Evolutionary conservation across 2,113 vertebrate species (phyloP).

Genomic region (Petaurus breviceps): DNA sequence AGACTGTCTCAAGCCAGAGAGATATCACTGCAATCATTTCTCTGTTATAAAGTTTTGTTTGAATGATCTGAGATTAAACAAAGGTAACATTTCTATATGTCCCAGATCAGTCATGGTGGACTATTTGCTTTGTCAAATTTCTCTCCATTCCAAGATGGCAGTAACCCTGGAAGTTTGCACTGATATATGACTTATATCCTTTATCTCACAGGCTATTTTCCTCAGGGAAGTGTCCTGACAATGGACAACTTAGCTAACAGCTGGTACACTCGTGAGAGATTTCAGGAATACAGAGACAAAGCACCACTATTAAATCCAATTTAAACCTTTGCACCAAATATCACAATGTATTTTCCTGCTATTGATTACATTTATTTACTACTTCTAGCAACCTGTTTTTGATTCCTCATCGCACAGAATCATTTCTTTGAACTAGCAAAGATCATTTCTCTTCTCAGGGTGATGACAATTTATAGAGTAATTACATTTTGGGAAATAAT

Average conservation of each 20-base stretch:
- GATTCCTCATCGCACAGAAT: neutral
- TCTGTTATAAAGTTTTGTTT: constrained; percentile 43
- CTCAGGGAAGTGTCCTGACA: neutral
- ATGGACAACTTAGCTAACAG: neutral
- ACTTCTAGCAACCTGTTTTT: neutral
- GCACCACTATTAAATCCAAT: neutral
- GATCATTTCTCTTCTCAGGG: neutral
- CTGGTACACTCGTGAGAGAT: neutral
- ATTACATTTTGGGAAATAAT: neutral
- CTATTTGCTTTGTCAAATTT: neutral
- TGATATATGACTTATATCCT: neutral
- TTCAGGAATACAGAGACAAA: neutral
- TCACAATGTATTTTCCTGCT: neutral
- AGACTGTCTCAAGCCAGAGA: neutral
- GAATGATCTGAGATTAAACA: constrained; percentile 24
- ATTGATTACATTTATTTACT: neutral
- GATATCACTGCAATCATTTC: neutral
- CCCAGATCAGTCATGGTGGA: neutral
- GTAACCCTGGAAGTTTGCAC: constrained; percentile 23
- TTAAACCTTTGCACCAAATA: neutral
- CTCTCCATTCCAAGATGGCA: neutral
- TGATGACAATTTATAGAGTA: neutral
- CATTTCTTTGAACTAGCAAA: neutral
- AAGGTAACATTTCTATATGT: constrained; percentile 6
- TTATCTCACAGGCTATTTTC: neutral